Evolutionary conservation across 2,888 invertebrate species (phyloP).

Genomic region (Brenthis daphne): DNA sequence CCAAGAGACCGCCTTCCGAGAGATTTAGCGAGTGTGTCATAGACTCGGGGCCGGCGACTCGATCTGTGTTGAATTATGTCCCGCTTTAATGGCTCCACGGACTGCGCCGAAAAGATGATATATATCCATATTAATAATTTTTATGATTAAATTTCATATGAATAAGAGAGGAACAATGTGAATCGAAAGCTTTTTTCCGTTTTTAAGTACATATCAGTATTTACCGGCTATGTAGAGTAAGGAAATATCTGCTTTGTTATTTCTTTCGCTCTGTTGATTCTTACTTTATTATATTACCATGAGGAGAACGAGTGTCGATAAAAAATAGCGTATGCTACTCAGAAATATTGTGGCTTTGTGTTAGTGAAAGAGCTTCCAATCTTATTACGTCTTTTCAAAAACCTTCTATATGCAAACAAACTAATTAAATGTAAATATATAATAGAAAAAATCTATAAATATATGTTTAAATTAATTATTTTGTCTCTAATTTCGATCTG

Average conservation of each 20-base stretch:
- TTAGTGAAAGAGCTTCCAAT: neutral
- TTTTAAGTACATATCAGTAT: neutral
- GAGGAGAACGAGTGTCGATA: neutral
- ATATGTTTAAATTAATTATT: too few relatives aligned
- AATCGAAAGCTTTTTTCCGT: neutral
- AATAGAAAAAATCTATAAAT: too few relatives aligned
- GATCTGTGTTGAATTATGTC: slow-evolving; percentile 75
- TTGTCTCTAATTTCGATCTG: too few relatives aligned
- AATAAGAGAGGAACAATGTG: slow-evolving; percentile 34
- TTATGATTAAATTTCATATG: slow-evolving; percentile 63
- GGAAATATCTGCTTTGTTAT: too few relatives aligned
- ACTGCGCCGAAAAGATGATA: slow-evolving; percentile 62
- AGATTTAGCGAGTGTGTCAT: slow-evolving; percentile 80
- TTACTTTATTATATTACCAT: neutral
- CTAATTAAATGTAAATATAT: too few relatives aligned
- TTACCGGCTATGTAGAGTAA: too few relatives aligned
- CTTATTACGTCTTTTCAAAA: too few relatives aligned
- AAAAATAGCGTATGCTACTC: neutral
- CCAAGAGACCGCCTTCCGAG: slow-evolving; percentile 75
- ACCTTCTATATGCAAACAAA: too few relatives aligned
- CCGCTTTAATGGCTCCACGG: slow-evolving; percentile 65
- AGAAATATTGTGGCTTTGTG: neutral
- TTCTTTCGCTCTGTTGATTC: neutral
- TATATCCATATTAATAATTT: slow-evolving; percentile 59
- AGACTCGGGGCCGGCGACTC: slow-evolving; percentile 72